A percentile compares a stretch with the other conserved stretches of the same genome.
Conservation (phyloP, 2,888 invertebrate species). For the Neria commutata region DNA sequence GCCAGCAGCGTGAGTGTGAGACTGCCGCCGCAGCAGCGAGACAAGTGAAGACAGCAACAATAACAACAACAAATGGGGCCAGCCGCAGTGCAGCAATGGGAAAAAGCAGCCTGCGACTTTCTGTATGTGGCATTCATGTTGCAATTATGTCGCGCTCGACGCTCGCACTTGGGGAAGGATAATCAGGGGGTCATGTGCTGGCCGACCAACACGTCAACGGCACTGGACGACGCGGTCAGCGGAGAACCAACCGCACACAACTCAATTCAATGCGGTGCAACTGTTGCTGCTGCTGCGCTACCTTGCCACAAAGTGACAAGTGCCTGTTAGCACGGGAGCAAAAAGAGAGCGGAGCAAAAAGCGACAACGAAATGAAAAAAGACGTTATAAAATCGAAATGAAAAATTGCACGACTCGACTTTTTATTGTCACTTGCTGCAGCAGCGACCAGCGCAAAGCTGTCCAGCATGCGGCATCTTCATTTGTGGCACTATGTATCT, state of each 20-base stretch:
- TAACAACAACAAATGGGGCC: conserved; percentile 7
- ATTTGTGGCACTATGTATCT: not conserved
- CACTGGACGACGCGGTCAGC: not conserved
- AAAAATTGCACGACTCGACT: too few species aligned
- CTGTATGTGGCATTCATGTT: not conserved
- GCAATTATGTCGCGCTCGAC: not conserved
- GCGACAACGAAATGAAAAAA: too few species aligned
- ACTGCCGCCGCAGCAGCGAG: not conserved
- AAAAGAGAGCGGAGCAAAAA: not conserved
- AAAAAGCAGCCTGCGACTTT: conserved; percentile 9
- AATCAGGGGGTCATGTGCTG: too few species aligned
- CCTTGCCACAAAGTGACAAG: conserved; percentile 1
- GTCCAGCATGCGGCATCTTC: too few species aligned
- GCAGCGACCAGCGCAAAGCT: not conserved
- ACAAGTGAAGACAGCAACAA: conserved; percentile 27
- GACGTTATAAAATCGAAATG: conserved; percentile 28
- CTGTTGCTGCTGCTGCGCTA: not conserved
- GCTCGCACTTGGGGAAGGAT: too few species aligned
- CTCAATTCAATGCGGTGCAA: not conserved
- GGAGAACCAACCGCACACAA: not conserved
- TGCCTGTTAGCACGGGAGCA: not conserved
- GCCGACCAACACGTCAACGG: not conserved
- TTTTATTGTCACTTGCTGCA: conserved; percentile 40
- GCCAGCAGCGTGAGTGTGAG: not conserved
- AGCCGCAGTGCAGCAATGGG: not conserved